Percentiles rank a stretch among this genome's conserved stretches.
phyloP scores from a whole-genome alignment of 2,888 invertebrate species.

The Polyommatus iphigenia region DNA sequence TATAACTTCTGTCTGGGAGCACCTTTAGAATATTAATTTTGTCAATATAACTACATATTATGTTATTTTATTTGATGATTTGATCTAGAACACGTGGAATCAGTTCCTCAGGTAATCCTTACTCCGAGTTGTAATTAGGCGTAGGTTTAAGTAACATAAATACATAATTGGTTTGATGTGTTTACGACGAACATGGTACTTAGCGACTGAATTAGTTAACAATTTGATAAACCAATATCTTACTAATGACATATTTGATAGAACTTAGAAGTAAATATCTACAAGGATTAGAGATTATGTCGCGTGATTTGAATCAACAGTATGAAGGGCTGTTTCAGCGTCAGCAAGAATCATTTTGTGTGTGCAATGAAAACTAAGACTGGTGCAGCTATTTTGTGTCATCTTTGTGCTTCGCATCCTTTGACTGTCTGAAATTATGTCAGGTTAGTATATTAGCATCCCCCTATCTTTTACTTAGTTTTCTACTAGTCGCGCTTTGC shows the following conservation, averaged over 20 bases:
- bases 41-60: no score
- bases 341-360: no score
- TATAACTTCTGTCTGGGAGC: no score
- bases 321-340: background rate
- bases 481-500: no score
- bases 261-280: background rate
- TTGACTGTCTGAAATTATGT: no score
- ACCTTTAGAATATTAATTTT: no score
- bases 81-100: background rate
- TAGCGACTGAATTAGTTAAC: background rate
- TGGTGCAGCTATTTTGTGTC: no score
- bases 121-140: background rate
- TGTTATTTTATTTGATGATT: background rate
- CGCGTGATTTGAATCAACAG: background rate
- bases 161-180: slow-evolving; percentile 2
- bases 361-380: no score
- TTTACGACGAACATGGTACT: background rate
- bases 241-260: background rate
- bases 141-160: background rate
- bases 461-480: no score
- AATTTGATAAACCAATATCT: background rate
- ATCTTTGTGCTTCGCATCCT: no score
- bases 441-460: no score
- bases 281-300: background rate
- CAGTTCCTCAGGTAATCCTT: slow-evolving; percentile 3